Evolutionary conservation across 1,140 invertebrate genomes (phyloP), one percentile per base, ranked within the genome.

Genomic region (Pseudomyrmex gracilis): DNA sequence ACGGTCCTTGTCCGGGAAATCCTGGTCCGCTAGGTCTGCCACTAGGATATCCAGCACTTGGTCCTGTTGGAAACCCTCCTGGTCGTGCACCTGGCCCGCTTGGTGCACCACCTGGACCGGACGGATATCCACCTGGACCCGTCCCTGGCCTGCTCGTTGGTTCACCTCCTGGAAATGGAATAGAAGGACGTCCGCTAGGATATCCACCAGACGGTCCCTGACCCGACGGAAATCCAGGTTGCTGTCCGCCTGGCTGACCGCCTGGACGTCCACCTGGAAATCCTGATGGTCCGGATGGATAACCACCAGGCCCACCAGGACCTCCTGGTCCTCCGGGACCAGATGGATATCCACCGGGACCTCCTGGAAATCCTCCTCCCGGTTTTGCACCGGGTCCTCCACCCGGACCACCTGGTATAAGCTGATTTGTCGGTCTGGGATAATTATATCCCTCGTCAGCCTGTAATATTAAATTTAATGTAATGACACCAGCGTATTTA

Each of bases 381-480:
- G 77, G 76, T 34, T 70, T 60, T 43, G 58, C 2, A 4, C 82
- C 63, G 1, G 78, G 76, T n/a, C 70, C 70, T 84, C 85, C 83
- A 17, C 73, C 63, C 10, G 88, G 86, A 20, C 84, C 85, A 57
- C 74, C 47, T 71, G 87, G 89, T 67, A 89, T 90, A 63, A 93
- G 67, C 3, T 91, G 91, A 82, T 93, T 93, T 76, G 47, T 82
- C 60, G 93, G 93, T 63, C 92, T 83, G 43, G 93, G 91, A 83
- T 94, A 94, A 71, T 84, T 85, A 76, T 94, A 94, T 58, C 93
- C 93, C 67, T 94, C 91, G 85, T 94, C 90, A 77, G 93, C 92
- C 93, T 94, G 68, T 24, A 64, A 85, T 63, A 2, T 49, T n/a
- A 55, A 74, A 74, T n/a, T 22, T 51, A 2, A 24, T 47, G 15